Conservation (phyloP, 2,113 vertebrate species). For the Mixornis gularis region DNA sequence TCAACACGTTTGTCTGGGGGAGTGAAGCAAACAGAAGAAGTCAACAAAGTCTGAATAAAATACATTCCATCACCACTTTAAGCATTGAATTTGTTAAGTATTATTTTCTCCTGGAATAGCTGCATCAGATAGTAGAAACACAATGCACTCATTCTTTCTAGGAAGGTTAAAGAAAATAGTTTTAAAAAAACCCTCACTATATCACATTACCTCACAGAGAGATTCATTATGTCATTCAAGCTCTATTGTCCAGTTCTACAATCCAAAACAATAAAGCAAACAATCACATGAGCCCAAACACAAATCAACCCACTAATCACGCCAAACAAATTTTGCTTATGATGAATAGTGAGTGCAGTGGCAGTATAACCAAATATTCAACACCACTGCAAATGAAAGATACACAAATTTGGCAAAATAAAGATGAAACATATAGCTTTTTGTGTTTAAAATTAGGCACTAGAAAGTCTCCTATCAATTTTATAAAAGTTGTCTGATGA, state of each 20-base stretch:
- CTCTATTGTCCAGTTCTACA: neutral
- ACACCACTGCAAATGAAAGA: neutral
- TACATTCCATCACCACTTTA: neutral
- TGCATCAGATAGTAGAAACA: neutral
- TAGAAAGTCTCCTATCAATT: neutral
- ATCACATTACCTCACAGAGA: neutral
- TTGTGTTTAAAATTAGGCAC: neutral
- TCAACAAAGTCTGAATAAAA: neutral
- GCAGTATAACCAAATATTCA: neutral
- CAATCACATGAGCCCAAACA: neutral
- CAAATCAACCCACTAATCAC: neutral
- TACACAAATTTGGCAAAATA: neutral
- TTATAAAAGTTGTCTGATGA: neutral
- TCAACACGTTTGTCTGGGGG: constrained; percentile 93
- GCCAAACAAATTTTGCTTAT: neutral
- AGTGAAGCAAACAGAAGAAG: constrained; percentile 26
- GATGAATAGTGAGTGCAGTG: neutral
- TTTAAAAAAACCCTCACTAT: accelerated
- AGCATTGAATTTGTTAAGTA: neutral
- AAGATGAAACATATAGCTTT: neutral
- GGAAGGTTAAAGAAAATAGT: neutral
- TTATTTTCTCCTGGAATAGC: neutral
- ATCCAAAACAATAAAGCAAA: neutral
- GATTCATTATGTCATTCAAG: neutral
- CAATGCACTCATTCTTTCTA: neutral